These are phyloP conservation scores for Eristalis pertinax DNA, from an alignment of 2,888 invertebrate species.

Conservation along the genomic window DNA sequence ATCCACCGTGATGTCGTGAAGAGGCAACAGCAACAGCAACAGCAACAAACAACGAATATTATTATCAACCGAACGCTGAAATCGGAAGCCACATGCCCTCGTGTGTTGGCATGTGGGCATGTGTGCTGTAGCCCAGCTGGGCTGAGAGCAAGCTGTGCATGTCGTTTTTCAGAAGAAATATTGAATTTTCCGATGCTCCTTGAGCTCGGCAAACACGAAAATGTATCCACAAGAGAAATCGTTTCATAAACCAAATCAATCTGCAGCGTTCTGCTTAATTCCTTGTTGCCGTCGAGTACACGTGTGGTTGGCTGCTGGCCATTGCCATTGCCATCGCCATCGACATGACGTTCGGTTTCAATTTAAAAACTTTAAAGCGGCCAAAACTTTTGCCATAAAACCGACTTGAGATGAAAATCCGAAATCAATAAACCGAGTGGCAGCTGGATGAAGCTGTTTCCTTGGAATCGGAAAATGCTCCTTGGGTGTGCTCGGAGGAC, in stretches of 20 bases:
- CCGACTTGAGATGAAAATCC: neutral
- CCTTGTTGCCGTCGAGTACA: neutral
- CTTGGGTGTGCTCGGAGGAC: neutral
- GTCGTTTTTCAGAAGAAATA: neutral
- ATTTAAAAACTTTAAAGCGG: neutral
- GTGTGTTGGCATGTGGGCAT: neutral
- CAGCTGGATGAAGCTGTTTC: neutral
- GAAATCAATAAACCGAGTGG: neutral
- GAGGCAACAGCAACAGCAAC: no score
- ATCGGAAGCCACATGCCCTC: neutral
- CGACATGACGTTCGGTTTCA: neutral
- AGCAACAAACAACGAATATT: neutral
- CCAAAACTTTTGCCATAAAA: slow-evolving; percentile 14
- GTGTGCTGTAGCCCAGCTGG: neutral
- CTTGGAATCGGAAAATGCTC: neutral
- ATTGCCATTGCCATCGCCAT: neutral
- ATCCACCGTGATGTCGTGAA: neutral
- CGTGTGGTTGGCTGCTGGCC: neutral
- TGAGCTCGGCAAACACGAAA: neutral
- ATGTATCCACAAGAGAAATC: neutral
- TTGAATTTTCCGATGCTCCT: neutral
- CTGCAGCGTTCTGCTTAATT: neutral
- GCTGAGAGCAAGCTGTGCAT: neutral
- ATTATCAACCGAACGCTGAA: neutral
- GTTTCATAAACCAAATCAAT: slow-evolving; percentile 3